phyloP scores from a whole-genome alignment of 2,113 vertebrate genomes.

The Engraulis encrasicolus region DNA sequence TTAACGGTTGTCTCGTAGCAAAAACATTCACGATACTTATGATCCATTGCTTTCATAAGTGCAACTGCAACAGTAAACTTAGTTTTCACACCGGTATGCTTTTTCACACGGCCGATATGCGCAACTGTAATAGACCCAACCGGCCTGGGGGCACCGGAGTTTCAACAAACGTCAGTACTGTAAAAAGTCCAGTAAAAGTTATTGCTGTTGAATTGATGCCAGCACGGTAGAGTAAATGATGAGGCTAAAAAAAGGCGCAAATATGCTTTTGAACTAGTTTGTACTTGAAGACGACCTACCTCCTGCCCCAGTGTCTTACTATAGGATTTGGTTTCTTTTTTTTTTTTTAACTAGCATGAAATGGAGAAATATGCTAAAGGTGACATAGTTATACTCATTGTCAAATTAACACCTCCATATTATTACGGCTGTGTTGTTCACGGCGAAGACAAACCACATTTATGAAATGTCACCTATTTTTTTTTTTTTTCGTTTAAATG shows the following conservation, averaged over 20 bases:
- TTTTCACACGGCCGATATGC: slow-evolving; percentile 59
- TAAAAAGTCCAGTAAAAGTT: slow-evolving; percentile 61
- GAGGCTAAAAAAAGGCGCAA: slow-evolving; percentile 27
- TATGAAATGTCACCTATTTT: background rate
- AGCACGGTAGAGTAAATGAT: slow-evolving; percentile 69
- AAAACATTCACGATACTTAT: slow-evolving; percentile 8
- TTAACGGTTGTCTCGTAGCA: background rate
- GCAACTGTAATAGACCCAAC: slow-evolving; percentile 66
- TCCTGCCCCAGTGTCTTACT: slow-evolving; percentile 68
- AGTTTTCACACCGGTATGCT: slow-evolving; percentile 65
- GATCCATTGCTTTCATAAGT: slow-evolving; percentile 49
- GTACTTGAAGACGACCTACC: slow-evolving; percentile 68
- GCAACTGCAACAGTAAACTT: slow-evolving; percentile 61
- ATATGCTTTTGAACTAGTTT: slow-evolving; percentile 75
- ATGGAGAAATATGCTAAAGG: slow-evolving; percentile 19
- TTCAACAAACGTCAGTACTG: slow-evolving; percentile 38
- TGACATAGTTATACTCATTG: slow-evolving; percentile 8
- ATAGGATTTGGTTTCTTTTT: slow-evolving; percentile 69
- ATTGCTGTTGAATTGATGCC: slow-evolving; percentile 69
- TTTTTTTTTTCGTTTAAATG: too few relatives aligned
- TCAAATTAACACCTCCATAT: background rate
- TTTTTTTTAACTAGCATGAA: slow-evolving; percentile 56
- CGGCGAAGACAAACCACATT: background rate
- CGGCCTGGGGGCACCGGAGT: slow-evolving; percentile 51
- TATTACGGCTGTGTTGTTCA: background rate